phyloP scores from a whole-genome alignment of 1,140 invertebrate genomes.

The Laupala kohalensis region DNA sequence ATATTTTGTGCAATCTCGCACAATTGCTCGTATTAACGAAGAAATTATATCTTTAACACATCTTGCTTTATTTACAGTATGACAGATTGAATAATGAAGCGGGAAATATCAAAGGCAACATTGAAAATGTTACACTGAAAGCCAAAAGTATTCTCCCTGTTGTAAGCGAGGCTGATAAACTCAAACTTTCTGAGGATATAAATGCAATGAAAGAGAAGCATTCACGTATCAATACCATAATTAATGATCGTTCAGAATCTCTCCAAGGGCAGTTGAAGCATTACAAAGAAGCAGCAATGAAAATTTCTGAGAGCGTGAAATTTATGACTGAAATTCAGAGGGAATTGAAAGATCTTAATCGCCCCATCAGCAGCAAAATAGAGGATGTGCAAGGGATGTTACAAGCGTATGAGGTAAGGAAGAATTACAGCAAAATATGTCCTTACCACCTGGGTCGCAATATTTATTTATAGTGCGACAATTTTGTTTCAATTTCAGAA shows the following conservation, averaged over 20 bases:
- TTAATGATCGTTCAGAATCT: constrained; percentile 56
- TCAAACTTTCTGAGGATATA: constrained; percentile 63
- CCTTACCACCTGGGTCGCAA: not conserved
- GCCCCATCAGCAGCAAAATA: constrained; percentile 69
- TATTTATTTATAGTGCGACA: not conserved
- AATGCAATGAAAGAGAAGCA: constrained; percentile 64
- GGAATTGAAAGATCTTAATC: constrained; percentile 66
- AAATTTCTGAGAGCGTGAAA: constrained; percentile 62
- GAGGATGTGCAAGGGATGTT: constrained; percentile 72
- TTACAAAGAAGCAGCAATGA: constrained; percentile 60
- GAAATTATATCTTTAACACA: not conserved
- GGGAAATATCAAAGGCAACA: constrained; percentile 49
- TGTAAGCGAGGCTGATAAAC: constrained; percentile 70
- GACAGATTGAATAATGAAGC: constrained; percentile 64
- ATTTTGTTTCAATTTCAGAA: constrained; percentile 23
- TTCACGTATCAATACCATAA: constrained; percentile 52
- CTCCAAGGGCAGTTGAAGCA: constrained; percentile 62
- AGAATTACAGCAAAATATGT: not conserved
- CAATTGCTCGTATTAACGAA: too few relatives aligned
- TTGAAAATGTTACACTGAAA: constrained; percentile 60
- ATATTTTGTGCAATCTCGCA: too few relatives aligned
- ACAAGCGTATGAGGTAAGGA: constrained; percentile 48
- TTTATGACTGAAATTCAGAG: constrained; percentile 68
- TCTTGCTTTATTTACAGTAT: constrained; percentile 36
- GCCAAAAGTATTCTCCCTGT: constrained; percentile 66